Conservation (phyloP, 2,888 invertebrate species). For the Metallyticus violacea region DNA sequence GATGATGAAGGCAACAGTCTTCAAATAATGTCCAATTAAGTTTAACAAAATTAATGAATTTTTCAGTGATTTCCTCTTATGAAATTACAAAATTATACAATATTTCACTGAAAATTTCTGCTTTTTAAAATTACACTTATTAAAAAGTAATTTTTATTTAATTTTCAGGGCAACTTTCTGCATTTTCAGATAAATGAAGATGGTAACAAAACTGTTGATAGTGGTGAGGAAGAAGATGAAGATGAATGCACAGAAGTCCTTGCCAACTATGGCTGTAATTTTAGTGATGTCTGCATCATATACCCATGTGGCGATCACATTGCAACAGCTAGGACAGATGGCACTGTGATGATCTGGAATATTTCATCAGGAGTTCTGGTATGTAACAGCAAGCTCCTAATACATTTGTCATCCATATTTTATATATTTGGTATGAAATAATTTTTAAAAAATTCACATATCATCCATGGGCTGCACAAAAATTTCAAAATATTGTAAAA, state of each 20-base stretch:
- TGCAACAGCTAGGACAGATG: neutral
- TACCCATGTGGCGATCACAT: conserved; percentile 10
- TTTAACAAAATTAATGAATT: too few relatives aligned
- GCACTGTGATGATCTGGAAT: conserved; percentile 1
- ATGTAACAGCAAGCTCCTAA: too few relatives aligned
- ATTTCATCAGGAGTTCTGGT: conserved; percentile 3
- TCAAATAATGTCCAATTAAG: too few relatives aligned
- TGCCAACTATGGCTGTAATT: neutral
- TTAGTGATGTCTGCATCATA: conserved; percentile 6
- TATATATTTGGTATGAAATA: too few relatives aligned
- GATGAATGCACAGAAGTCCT: neutral
- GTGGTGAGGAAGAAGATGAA: neutral
- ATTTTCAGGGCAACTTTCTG: conserved; percentile 2
- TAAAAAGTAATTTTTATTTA: neutral
- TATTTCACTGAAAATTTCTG: neutral
- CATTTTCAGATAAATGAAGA: neutral
- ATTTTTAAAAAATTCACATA: too few relatives aligned
- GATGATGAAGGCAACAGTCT: too few relatives aligned
- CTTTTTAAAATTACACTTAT: too few relatives aligned
- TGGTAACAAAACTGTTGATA: neutral
- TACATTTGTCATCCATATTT: too few relatives aligned
- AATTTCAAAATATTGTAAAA: too few relatives aligned
- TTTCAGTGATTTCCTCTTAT: too few relatives aligned
- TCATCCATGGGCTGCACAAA: too few relatives aligned
- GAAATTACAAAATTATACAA: too few relatives aligned